Percentiles rank a stretch among this genome's conserved stretches.
Evolutionary conservation across 2,113 vertebrate species (phyloP).

Genomic region (Xyliphius kryptos): DNA sequence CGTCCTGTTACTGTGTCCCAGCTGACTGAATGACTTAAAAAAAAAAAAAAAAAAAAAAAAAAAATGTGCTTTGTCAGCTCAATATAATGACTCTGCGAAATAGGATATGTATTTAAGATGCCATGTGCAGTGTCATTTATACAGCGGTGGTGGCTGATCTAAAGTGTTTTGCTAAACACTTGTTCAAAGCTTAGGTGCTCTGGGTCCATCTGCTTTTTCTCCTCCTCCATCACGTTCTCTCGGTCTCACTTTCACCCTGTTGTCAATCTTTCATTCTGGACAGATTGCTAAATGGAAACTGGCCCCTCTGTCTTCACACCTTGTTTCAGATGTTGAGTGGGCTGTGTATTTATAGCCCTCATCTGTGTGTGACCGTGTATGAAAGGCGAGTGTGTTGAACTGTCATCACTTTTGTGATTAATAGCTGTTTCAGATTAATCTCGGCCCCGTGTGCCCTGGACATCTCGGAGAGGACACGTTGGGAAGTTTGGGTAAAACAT

Average conservation of each 20-base stretch:
- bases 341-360: conserved; percentile 30
- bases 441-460: conserved; percentile 1
- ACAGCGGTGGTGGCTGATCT: no score
- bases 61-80: no score
- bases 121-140: no score
- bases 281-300: conserved; percentile 31
- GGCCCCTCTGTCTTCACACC: not conserved
- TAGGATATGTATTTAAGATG: no score
- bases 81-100: no score
- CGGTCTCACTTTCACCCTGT: not conserved
- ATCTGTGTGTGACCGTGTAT: conserved; percentile 6
- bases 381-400: conserved; percentile 8
- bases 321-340: conserved; percentile 15
- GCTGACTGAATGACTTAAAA: no score
- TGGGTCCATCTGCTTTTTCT: not conserved
- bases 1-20: no score
- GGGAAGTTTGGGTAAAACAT: not conserved
- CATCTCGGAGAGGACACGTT: not conserved
- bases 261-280: conserved; percentile 17
- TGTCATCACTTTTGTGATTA: conserved; percentile 22
- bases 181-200: no score
- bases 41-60: no score
- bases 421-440: conserved; percentile 18
- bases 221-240: conserved; percentile 2
- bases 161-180: no score